Evolutionary conservation across 2,888 invertebrate species (phyloP).

Genomic region (Thymelicus sylvestris): DNA sequence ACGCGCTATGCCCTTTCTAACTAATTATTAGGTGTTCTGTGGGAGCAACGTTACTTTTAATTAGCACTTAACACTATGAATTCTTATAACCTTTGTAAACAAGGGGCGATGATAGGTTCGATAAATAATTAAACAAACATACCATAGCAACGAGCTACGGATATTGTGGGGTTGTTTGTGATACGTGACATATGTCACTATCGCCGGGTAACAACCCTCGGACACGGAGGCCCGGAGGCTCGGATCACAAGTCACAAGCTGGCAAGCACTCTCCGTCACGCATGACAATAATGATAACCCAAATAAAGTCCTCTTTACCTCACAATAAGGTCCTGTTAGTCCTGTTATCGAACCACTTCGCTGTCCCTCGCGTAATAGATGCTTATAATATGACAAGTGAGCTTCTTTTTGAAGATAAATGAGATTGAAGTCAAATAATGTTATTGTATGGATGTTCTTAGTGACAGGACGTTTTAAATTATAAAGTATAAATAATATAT

Average conservation of each 20-base stretch:
- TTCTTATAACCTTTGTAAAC: background rate
- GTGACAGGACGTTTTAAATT: too few relatives aligned
- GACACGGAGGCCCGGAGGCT: slow-evolving; percentile 52
- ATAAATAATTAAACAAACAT: background rate
- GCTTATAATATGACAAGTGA: slow-evolving; percentile 15
- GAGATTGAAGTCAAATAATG: background rate
- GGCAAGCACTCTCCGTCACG: slow-evolving; percentile 25
- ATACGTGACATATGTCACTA: slow-evolving; percentile 51
- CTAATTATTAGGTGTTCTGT: too few relatives aligned
- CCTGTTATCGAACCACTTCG: slow-evolving; percentile 11
- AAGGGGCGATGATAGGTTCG: background rate
- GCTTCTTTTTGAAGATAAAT: background rate
- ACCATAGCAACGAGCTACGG: background rate
- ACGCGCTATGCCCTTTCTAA: too few relatives aligned
- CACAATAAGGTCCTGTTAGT: slow-evolving; percentile 3
- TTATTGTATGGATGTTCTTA: background rate
- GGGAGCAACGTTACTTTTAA: too few relatives aligned
- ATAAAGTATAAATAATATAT: too few relatives aligned
- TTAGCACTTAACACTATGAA: background rate
- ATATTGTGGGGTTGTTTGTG: slow-evolving; percentile 4
- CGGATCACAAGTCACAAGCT: slow-evolving; percentile 47
- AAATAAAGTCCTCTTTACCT: slow-evolving; percentile 14
- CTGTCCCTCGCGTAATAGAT: background rate
- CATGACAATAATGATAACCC: slow-evolving; percentile 18
- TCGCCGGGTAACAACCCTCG: slow-evolving; percentile 48